Conservation (phyloP, 2,888 invertebrate species). For the Catocala sponsa region DNA sequence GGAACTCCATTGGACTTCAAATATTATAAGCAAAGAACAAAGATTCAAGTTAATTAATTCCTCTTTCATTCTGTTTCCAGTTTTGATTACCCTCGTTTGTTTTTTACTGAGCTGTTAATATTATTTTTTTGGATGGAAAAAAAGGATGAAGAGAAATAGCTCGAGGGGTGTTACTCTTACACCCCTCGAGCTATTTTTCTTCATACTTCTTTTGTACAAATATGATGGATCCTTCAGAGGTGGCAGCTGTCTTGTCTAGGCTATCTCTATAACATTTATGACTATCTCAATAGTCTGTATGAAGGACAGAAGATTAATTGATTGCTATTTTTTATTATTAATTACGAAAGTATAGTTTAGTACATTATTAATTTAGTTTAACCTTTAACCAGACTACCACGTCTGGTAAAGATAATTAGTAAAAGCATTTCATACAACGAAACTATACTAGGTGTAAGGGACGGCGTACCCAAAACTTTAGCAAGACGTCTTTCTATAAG, state of each 20-base stretch:
- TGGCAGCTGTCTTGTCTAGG: background rate
- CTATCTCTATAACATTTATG: background rate
- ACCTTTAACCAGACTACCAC: too few relatives aligned
- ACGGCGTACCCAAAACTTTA: too few relatives aligned
- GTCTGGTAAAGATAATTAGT: too few relatives aligned
- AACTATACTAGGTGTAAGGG: too few relatives aligned
- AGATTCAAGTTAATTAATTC: constrained; percentile 69
- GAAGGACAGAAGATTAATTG: background rate
- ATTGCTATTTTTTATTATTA: background rate
- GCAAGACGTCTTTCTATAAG: too few relatives aligned
- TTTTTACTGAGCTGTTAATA: constrained; percentile 51
- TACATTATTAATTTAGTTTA: too few relatives aligned
- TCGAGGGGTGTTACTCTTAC: too few relatives aligned
- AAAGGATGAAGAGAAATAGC: too few relatives aligned
- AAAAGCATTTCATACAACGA: too few relatives aligned
- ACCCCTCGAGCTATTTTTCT: background rate
- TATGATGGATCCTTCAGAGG: constrained; percentile 2
- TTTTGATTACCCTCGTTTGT: constrained; percentile 48
- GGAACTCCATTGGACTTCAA: constrained; percentile 61
- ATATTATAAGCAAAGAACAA: constrained; percentile 70
- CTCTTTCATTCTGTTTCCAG: constrained; percentile 62
- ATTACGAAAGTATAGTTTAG: background rate
- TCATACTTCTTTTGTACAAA: background rate
- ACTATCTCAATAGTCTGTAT: background rate
- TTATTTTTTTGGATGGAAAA: constrained; percentile 28